Conservation (phyloP, 2,113 vertebrate genomes). For the Leptosomus discolor region DNA sequence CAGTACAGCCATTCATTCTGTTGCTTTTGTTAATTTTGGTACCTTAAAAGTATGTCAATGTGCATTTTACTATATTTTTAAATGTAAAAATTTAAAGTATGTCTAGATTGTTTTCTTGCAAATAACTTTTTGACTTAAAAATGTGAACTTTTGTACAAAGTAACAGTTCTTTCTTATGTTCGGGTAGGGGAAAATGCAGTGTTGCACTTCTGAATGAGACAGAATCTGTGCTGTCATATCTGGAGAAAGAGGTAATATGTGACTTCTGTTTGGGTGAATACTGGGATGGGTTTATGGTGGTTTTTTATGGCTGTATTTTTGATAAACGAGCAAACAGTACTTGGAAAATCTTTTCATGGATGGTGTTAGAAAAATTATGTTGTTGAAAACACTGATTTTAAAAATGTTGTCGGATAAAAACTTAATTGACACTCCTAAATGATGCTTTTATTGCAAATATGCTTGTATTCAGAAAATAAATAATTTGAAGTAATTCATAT, state of each 20-base stretch:
- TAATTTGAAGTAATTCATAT: background rate
- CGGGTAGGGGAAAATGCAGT: constrained; percentile 91
- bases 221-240: constrained; percentile 91
- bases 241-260: constrained; percentile 92
- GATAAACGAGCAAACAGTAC: background rate
- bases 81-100: background rate
- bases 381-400: background rate
- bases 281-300: background rate
- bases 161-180: background rate
- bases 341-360: background rate
- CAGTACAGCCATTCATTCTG: background rate
- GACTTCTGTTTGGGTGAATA: background rate
- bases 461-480: background rate
- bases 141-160: background rate
- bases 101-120: background rate
- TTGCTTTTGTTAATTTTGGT: background rate
- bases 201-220: constrained; percentile 96
- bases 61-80: background rate
- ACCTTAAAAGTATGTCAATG: background rate
- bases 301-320: background rate
- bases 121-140: background rate
- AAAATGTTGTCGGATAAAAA: background rate
- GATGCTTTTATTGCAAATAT: background rate
- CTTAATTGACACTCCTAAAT: background rate
- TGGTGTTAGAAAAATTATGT: background rate